Evolutionary conservation across 2,797 vertebrate species (phyloP), one percentile per base, ranked within the genome.

Genomic region (Heliangelus exortis): DNA sequence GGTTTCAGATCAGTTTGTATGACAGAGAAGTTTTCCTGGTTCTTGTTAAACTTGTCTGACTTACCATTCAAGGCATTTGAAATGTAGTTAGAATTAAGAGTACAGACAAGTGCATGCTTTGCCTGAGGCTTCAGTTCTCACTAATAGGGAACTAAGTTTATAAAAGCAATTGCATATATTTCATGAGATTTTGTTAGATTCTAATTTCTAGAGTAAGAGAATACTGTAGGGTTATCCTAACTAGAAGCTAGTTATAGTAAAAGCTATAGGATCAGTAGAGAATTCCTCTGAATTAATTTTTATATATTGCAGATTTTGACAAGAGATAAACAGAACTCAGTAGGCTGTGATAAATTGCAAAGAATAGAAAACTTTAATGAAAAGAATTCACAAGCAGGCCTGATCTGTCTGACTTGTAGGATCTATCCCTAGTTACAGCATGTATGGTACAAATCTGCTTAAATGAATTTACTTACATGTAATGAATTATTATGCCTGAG

Each of bases 71-170:
- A 75, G 29, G 9, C 28, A 41, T 66, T 90, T 84, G 47, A 84
- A 83, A 72, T 45, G 9, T 26, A 39, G 15, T 62, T 92, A 87
- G 15, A 22, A 54, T 66, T 91, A 84, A 83, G 72, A 53, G 18
- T 68, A 91, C 25, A 87, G 53, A 58, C 15, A 93, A 91, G 12
- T 39, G 12, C 20, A 39, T 61, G 48, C 6, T 41, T 87, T 91
- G 50, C 76, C 81, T 61, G 47, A 87, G 67, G 63, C 61, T 87
- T 45, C 41, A 61, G 19, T 69, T 90, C 63, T 85, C 33, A 45
- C 22, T 90, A 53, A 63, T 33, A 81, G 80, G 54, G 28, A 87
- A 31, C 20, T 62, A 68, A 55, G 41, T 93, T 87, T 77, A 62
- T 62, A 77, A 72, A 62, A 34, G 12, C 43, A 91, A 53, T 83